Conservation (phyloP, 2,113 vertebrate genomes). For the Thamnophis sirtalis region DNA sequence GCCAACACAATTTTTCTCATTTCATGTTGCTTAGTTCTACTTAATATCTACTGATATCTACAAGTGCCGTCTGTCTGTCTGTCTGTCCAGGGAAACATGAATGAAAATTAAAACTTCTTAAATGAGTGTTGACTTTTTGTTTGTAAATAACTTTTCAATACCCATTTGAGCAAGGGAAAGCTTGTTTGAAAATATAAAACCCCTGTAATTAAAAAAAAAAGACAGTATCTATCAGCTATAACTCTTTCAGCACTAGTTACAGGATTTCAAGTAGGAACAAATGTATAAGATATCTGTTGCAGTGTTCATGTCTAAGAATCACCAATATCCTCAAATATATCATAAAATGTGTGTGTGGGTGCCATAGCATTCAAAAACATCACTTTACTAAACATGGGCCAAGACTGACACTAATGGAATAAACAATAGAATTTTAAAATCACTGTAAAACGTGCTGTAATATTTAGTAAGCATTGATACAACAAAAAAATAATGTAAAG, state of each 20-base stretch:
- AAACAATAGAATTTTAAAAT: not conserved
- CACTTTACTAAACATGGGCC: not conserved
- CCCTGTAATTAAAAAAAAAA: not conserved
- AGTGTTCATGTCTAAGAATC: not conserved
- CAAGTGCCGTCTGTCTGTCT: no score
- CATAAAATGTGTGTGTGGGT: not conserved
- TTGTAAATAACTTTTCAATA: not conserved
- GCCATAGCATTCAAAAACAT: not conserved
- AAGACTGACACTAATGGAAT: not conserved
- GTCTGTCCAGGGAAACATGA: not conserved
- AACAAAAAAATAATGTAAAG: not conserved
- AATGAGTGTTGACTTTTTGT: not conserved
- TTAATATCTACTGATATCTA: not conserved
- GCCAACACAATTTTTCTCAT: not conserved
- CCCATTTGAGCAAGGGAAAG: not conserved
- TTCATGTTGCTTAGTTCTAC: not conserved
- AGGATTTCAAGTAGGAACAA: not conserved
- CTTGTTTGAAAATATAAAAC: not conserved
- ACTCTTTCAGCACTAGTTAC: not conserved
- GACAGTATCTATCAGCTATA: not conserved
- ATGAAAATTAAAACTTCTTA: not conserved
- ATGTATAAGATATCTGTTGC: not conserved
- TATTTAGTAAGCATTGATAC: not conserved
- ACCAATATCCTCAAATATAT: not conserved
- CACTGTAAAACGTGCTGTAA: not conserved